Conservation (phyloP, 2,113 vertebrate genomes). For the Pseudonaja textilis region DNA sequence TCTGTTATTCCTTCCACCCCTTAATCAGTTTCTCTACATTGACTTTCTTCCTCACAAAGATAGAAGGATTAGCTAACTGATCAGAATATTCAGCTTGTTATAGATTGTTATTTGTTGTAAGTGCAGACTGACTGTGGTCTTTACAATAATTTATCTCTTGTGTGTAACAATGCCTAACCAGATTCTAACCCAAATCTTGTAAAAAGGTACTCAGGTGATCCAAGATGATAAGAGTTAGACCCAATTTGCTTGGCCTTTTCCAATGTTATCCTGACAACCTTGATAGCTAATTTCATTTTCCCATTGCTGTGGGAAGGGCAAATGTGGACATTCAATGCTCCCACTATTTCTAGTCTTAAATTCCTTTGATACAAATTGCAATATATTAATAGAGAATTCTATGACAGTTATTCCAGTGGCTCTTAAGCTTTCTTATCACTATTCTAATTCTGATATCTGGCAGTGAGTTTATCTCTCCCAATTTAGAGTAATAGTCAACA, state of each 20-base stretch:
- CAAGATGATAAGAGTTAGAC: background rate
- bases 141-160: background rate
- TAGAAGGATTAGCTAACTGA: background rate
- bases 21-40: background rate
- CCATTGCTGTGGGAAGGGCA: background rate
- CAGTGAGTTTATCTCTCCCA: background rate
- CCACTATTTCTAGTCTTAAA: background rate
- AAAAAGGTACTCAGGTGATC: background rate
- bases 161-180: background rate
- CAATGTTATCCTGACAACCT: background rate
- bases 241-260: background rate
- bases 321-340: background rate
- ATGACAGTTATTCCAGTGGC: background rate
- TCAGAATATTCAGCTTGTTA: background rate
- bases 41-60: background rate
- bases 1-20: background rate
- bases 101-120: background rate
- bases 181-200: background rate
- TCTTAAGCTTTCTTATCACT: background rate
- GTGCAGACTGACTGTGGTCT: background rate
- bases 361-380: background rate
- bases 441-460: background rate
- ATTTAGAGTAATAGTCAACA: background rate
- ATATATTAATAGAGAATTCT: background rate
- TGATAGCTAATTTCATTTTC: background rate